Conservation (phyloP, 1,140 invertebrate species). For the Lasioglossum albipes region DNA sequence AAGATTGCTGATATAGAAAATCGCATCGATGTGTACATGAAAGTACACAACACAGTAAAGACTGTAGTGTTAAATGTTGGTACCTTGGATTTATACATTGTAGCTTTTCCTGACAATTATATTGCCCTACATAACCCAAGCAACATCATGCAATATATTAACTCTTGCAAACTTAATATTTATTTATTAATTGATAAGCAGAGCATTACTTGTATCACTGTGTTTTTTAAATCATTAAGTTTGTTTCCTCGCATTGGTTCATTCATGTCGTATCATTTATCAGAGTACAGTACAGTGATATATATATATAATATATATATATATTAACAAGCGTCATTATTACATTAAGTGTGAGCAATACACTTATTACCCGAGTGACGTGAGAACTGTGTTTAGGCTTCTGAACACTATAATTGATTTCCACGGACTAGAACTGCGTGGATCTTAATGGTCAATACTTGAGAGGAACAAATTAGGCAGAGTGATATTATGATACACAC, state of each 20-base stretch:
- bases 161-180: conserved; percentile 64
- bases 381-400: conserved; percentile 58
- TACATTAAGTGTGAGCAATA: conserved; percentile 45
- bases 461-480: conserved; percentile 54
- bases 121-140: conserved; percentile 56
- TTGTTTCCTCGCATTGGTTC: conserved; percentile 64
- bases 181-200: conserved; percentile 67
- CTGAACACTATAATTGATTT: conserved; percentile 49
- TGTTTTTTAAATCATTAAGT: conserved; percentile 66
- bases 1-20: conserved; percentile 1
- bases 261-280: conserved; percentile 71
- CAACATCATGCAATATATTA: conserved; percentile 65
- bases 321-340: conserved; percentile 51
- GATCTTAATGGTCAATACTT: conserved; percentile 45
- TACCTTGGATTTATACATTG: conserved; percentile 60
- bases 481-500: conserved; percentile 60
- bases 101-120: conserved; percentile 61
- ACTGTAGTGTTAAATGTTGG: conserved; percentile 66
- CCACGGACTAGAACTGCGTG: conserved; percentile 42
- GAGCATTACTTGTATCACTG: conserved; percentile 67
- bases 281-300: conserved; percentile 56
- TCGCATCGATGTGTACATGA: conserved; percentile 8
- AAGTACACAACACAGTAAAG: conserved; percentile 16
- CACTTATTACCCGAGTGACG: conserved; percentile 51
- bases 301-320: too few relatives aligned